Evolutionary conservation across 2,888 invertebrate species (phyloP), one percentile per base, ranked within the genome.

Genomic region (Heliconius ismenius): DNA sequence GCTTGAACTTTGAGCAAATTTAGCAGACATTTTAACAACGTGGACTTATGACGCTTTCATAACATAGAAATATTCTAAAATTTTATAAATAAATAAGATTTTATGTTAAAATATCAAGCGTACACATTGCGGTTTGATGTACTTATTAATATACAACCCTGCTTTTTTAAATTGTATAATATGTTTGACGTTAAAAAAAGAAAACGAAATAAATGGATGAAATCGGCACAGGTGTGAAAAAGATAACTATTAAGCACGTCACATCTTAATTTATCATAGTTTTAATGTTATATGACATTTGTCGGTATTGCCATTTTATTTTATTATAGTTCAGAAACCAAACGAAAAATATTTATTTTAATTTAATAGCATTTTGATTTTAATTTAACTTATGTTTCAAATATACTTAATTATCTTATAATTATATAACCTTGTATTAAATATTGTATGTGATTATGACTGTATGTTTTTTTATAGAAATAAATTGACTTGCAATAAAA

Each of bases 21-120:
- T 90, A 80, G 77, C 87, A 21, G 91, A 86, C 92, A 92, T 92
- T 78, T 82, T 88, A 60, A 54, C n/a, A 6, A 49, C 11, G 18
- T 62, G 24, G 2, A 49, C 64, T 73, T 73, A 72, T 54, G 28
- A 75, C 73, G 60, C 68, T 75, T 75, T 63, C 36, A 43, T 49
- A 54, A 72, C 58, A 67, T 26, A 21, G 13, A 32, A 65, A 65
- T 43, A 54, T n/a, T 32, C 36, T n/a, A 54, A 64, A 69, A 69
- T 24, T 26, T 36, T 28, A 39, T 21, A 36, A 39, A 58, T 39
- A 65, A 72, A 65, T 60, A 73, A n/a, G 39, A 60, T 76, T 65
- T 72, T 39, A 26, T 15, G 54, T 70, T 11, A 18, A 73, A 74
- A 68, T 49, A 54, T 11, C 18, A 62, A 75, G 43, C 49, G 15